Evolutionary conservation across 1,140 invertebrate genomes (phyloP).

Genomic region (Calephelis virginiensis): DNA sequence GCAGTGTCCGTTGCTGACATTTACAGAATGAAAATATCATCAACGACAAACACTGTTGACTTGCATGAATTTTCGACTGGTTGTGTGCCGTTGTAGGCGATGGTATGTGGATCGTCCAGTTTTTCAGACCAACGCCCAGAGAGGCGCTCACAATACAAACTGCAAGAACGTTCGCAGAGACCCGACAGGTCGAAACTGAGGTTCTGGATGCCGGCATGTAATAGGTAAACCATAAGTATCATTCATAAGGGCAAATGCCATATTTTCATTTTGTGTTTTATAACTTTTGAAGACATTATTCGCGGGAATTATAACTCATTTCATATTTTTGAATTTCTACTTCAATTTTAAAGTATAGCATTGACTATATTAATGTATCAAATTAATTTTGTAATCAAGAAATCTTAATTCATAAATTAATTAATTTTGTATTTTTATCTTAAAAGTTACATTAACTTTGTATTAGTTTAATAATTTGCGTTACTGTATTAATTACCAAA

Average conservation of each 20-base stretch:
- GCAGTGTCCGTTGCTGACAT: conserved; percentile 75
- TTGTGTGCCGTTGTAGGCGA: conserved; percentile 74
- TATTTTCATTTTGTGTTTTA: conserved; percentile 37
- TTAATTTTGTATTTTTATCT: too few relatives aligned
- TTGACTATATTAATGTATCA: neutral
- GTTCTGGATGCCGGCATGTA: conserved; percentile 70
- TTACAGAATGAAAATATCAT: conserved; percentile 68
- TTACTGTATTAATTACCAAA: neutral
- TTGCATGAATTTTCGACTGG: conserved; percentile 59
- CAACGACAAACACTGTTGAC: conserved; percentile 69
- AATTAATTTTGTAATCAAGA: too few relatives aligned
- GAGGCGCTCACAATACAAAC: conserved; percentile 67
- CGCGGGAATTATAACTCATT: conserved; percentile 9
- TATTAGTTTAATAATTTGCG: neutral
- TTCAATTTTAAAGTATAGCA: conserved; percentile 2
- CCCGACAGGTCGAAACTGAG: conserved; percentile 67
- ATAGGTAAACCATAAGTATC: conserved; percentile 78
- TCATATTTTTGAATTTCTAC: neutral
- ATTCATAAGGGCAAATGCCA: conserved; percentile 72
- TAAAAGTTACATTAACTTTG: too few relatives aligned
- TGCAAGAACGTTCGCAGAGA: conserved; percentile 60
- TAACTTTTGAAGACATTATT: conserved; percentile 3
- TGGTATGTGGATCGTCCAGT: conserved; percentile 78
- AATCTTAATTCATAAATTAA: too few relatives aligned
- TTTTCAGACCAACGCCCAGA: conserved; percentile 74